Conservation (phyloP, 2,888 invertebrate species). For the Aleiodes testaceus region DNA sequence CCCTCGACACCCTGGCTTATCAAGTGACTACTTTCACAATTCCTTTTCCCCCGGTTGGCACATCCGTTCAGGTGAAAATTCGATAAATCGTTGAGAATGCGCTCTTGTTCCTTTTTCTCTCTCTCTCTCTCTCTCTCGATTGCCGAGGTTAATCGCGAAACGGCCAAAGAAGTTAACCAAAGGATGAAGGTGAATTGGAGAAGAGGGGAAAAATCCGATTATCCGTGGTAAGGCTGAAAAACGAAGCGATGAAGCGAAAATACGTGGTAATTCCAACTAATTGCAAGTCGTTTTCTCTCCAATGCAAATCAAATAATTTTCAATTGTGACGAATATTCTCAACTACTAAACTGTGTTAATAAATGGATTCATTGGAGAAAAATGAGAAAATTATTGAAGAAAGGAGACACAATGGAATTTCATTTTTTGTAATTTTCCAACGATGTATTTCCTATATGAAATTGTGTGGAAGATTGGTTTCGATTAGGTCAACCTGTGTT, state of each 20-base stretch:
- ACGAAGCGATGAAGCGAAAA: slow-evolving; percentile 33
- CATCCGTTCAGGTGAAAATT: slow-evolving; percentile 47
- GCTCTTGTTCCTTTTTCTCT: slow-evolving; percentile 1
- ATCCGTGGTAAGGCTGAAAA: slow-evolving; percentile 28
- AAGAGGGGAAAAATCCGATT: slow-evolving; percentile 41
- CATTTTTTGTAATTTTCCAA: neutral
- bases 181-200: slow-evolving; percentile 29
- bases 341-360: neutral
- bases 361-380: no score
- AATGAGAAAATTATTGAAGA: no score
- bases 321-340: slow-evolving; percentile 19
- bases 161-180: slow-evolving; percentile 43
- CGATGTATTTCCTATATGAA: slow-evolving; percentile 24
- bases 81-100: slow-evolving; percentile 46
- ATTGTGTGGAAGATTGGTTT: slow-evolving; percentile 35
- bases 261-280: slow-evolving; percentile 22
- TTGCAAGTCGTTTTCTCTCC: slow-evolving; percentile 6
- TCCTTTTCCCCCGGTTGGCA: slow-evolving; percentile 2
- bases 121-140: slow-evolving; percentile 4
- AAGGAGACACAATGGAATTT: no score
- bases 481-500: slow-evolving; percentile 37
- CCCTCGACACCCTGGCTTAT: slow-evolving; percentile 16
- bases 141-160: slow-evolving; percentile 40
- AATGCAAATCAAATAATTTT: slow-evolving; percentile 14
- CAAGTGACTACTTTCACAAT: slow-evolving; percentile 33